These are phyloP conservation scores for zebrafish (Danio rerio) DNA, from an alignment of 2,113 vertebrate genomes.

Conservation along the genomic window GRCz12tu NC_133183.1:16336001-16336500, in stretches of 20 bases:
- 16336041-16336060: constrained; percentile 50
- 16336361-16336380: constrained; percentile 12
- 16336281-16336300: constrained; percentile 45
- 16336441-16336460: neutral
- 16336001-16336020: too few relatives aligned
- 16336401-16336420: neutral
- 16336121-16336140: constrained; percentile 59
- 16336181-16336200: constrained; percentile 71
- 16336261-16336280: constrained; percentile 51
- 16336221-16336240: constrained; percentile 69
- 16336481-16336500: neutral
- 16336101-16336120: constrained; percentile 48
- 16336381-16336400: neutral
- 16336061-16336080: constrained; percentile 50
- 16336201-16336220: constrained; percentile 70
- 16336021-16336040: constrained; percentile 24
- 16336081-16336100: constrained; percentile 49
- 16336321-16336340: constrained; percentile 13
- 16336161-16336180: constrained; percentile 73
- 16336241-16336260: constrained; percentile 53
- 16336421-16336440: neutral
- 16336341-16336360: constrained; percentile 15
- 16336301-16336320: constrained; percentile 31
- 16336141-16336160: constrained; percentile 65
- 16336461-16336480: neutral